Conservation (phyloP, 2,113 vertebrate genomes). For the Varanus salvator region DNA sequence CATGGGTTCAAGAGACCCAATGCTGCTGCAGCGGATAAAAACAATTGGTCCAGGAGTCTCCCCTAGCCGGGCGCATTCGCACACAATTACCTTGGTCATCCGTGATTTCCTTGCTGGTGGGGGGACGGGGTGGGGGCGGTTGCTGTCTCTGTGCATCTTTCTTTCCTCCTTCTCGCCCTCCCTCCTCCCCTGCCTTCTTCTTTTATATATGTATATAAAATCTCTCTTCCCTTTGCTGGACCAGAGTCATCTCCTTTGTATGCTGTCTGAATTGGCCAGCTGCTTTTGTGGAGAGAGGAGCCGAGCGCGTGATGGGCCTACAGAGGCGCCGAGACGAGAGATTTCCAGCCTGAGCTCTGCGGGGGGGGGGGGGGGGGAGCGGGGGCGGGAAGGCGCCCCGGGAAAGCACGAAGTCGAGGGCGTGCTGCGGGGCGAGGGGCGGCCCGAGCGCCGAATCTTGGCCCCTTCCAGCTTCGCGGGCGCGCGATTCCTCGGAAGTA, state of each 20-base stretch:
- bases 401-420: background rate
- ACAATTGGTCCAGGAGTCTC: too few relatives aligned
- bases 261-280: constrained; percentile 83
- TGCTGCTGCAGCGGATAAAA: background rate
- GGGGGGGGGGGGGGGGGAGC: constrained; percentile 20
- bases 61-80: too few relatives aligned
- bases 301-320: constrained; percentile 80
- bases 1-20: background rate
- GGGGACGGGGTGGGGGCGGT: too few relatives aligned
- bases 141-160: background rate
- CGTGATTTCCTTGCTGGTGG: background rate
- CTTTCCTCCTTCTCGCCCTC: background rate
- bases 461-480: background rate
- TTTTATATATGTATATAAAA: constrained; percentile 12
- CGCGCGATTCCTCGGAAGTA: background rate
- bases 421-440: background rate
- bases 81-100: too few relatives aligned
- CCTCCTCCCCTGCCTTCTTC: constrained; percentile 11
- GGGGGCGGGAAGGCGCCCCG: background rate
- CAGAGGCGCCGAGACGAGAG: constrained; percentile 55
- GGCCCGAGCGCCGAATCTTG: background rate
- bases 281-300: constrained; percentile 73
- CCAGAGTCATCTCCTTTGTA: constrained; percentile 91
- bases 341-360: constrained; percentile 1
- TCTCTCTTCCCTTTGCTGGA: constrained; percentile 87